Evolutionary conservation across 2,797 vertebrate species (phyloP), one percentile per base, ranked within the genome.

Genomic region (Phrynocephalus guinanensis): DNA sequence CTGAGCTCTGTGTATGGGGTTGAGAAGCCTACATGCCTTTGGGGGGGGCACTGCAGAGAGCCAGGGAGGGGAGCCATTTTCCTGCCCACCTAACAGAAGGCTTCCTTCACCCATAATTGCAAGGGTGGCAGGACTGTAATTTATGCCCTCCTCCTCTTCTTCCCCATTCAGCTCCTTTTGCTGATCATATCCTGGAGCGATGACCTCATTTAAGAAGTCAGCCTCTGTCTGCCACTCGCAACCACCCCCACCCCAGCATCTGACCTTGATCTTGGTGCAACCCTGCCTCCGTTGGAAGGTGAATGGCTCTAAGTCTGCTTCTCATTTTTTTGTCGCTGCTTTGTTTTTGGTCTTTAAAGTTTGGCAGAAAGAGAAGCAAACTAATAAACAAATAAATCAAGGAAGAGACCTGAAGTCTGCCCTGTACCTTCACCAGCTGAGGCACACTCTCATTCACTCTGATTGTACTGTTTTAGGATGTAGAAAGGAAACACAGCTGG

Each of bases 171-270:
- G 52, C 84, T 0, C 63, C 28, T 28, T 85, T 86, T 44, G 38
- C 6, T 4, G 1, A 89, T 86, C n/a, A 60, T 68, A 6, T 79
- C 89, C 93, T 0, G 0, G 33, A 87, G 88, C 30, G 0, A 44
- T 90, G 92, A 86, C 93, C 92, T 92, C 92, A 71, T 92, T 92
- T 28, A 33, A 68, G 82, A 67, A 67, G 67, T 66, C 91, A 70
- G 85, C 73, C 60, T 70, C 90, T 76, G 93, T 63, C 2, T 63
- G 18, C 15, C 18, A 63, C 60, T 5, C 18, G 3, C 38, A 44
- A 44, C 38, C 38, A 44, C 38, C 38, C 2, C 38, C 38, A 44
- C 38, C 38, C 38, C 38, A 44, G 38, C 38, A 44, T 44, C 38
- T 44, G 38, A 44, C 38, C 38, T 5, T 44, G 38, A 44, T 44